Evolutionary conservation across 2,888 invertebrate genomes (phyloP), one percentile per base, ranked within the genome.

Genomic region (Pseudococcus longispinus): DNA sequence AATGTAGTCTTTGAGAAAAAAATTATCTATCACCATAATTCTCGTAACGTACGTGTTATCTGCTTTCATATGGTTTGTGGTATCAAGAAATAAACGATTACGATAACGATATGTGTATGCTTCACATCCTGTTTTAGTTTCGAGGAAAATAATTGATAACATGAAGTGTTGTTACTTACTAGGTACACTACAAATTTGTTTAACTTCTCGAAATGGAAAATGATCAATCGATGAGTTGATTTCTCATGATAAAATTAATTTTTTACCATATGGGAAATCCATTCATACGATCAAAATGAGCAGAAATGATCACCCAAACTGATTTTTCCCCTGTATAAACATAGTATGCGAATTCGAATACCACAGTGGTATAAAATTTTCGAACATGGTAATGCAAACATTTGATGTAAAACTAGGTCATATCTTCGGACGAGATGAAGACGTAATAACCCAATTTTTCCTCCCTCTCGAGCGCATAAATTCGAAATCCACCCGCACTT

Each of bases 331-430:
- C 15, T 46, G 5, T 15, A 11, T 15, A 13, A 46, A 15, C 44
- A 1, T 15, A 3, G 15, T 8, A 46, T 37, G 8, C 15, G 1
- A 15, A 46, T 3, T 15, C 44, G 44, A 37, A 37, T 46, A 15
- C 46, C 51, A 2, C 18, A 15, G 3, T 60, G 23, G 20, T n/a
- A 15, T 3, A 20, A 60, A 60, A 23, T 60, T 60, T 60, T 18
- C 29, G 29, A 70, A 29, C 29, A 70, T 15, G 29, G 3, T 15
- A 26, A 70, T 70, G 29, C 29, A 8, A 29, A 18, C 70, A 18
- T 70, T 29, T 6, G 77, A 11, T n/a, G n/a, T n/a, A 74, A 80
- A 80, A 80, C 77, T 80, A 23, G 77, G 77, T 80, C 77, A 80
- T 37, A 37, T 42, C 26, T 23, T 60, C 5, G 60, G 23, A 42